A percentile compares a stretch with the other conserved stretches of the same genome.
phyloP scores from a whole-genome alignment of 2,113 vertebrate genomes.

The Chitala chitala region DNA sequence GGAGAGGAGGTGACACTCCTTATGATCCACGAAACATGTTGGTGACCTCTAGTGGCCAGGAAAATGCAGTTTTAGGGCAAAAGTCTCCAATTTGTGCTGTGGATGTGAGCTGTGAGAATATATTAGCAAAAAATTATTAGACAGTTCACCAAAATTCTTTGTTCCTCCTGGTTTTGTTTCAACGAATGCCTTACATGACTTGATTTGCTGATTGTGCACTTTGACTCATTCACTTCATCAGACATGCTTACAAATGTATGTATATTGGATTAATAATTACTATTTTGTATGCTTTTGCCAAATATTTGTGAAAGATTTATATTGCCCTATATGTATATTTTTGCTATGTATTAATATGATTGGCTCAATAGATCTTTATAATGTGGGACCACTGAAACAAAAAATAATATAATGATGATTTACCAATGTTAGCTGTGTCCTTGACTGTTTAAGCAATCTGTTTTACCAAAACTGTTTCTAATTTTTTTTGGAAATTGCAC shows the following conservation, averaged over 20 bases:
- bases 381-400: no score
- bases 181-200: slow-evolving; percentile 35
- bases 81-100: no score
- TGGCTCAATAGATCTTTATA: background rate
- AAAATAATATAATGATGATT: background rate
- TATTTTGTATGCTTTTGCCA: slow-evolving; percentile 32
- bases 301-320: slow-evolving; percentile 28
- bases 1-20: no score
- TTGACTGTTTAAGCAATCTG: background rate
- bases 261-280: background rate
- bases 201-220: slow-evolving; percentile 23
- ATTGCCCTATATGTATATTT: slow-evolving; percentile 8
- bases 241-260: slow-evolving; percentile 8
- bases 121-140: no score
- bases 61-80: no score
- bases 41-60: no score
- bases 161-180: no score
- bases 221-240: slow-evolving; percentile 9
- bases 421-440: background rate
- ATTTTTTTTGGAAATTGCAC: no score
- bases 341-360: background rate
- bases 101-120: no score
- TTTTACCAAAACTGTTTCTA: background rate
- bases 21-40: no score
- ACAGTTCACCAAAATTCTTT: no score